Evolutionary conservation across 1,140 invertebrate species (phyloP).

Genomic region (Drosophila parabipectinata): DNA sequence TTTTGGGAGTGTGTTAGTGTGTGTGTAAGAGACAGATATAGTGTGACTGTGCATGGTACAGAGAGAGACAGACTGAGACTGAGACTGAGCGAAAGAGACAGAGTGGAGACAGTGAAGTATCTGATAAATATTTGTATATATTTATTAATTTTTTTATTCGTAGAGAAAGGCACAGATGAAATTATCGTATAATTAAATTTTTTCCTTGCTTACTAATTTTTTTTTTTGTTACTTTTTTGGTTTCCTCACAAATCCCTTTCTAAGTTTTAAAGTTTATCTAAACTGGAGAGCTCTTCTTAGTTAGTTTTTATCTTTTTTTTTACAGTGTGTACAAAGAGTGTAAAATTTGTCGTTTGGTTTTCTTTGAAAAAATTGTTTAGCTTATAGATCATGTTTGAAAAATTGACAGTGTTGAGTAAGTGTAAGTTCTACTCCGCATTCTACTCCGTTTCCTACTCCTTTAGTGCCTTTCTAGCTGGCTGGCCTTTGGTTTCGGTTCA

Average conservation of each 20-base stretch:
- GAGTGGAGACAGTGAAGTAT: conserved; percentile 15
- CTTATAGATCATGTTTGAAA: conserved; percentile 64
- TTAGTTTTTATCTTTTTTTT: conserved; percentile 9
- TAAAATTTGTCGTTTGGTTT: conserved; percentile 58
- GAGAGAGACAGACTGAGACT: conserved; percentile 12
- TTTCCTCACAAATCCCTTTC: conserved; percentile 36
- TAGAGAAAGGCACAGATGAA: conserved; percentile 82
- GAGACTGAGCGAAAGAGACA: conserved; percentile 13
- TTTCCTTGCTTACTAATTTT: conserved; percentile 18
- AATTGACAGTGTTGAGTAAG: conserved; percentile 73
- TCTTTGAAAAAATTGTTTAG: conserved; percentile 33
- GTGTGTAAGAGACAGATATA: background rate
- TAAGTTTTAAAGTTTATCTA: conserved; percentile 79
- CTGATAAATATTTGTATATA: conserved; percentile 38
- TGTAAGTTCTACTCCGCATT: conserved; percentile 28
- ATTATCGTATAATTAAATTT: conserved; percentile 75
- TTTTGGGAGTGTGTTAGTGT: background rate
- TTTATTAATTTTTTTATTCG: conserved; percentile 54
- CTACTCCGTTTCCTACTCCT: conserved; percentile 16
- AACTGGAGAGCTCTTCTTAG: conserved; percentile 52
- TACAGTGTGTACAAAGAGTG: conserved; percentile 72
- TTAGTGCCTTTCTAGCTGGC: conserved; percentile 1
- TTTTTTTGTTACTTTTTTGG: conserved; percentile 14
- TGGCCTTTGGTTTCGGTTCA: conserved; percentile 3
- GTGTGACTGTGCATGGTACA: conserved; percentile 14